These are phyloP conservation scores for Serilophus lunatus DNA, from an alignment of 2,113 vertebrate genomes.

Conservation along the genomic window DNA sequence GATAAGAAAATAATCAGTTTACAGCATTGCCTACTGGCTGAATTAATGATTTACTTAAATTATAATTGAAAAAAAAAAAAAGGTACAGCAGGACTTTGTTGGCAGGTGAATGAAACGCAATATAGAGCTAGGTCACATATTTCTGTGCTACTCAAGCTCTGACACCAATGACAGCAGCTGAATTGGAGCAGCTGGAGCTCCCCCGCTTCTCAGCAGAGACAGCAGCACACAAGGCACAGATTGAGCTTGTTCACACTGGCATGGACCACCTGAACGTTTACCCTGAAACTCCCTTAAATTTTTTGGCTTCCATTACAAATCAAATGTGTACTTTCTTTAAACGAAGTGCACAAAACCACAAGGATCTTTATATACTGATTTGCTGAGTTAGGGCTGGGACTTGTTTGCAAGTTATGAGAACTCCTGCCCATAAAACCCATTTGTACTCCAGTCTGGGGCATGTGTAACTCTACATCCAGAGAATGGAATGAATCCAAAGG, in stretches of 20 bases:
- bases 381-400: fast-evolving
- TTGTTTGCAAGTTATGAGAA: not conserved
- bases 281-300: not conserved
- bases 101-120: not conserved
- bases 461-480: not conserved
- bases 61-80: not conserved
- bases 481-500: not conserved
- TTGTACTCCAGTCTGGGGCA: not conserved
- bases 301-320: not conserved
- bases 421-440: not conserved
- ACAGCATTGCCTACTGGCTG: not conserved
- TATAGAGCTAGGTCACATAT: not conserved
- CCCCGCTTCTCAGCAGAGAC: not conserved
- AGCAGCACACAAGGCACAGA: not conserved
- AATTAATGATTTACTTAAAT: not conserved
- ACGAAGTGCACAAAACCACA: not conserved
- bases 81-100: not conserved
- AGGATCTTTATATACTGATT: not conserved
- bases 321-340: not conserved
- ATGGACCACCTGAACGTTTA: not conserved
- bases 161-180: not conserved
- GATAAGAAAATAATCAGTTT: not conserved
- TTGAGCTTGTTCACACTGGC: not conserved
- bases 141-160: not conserved
- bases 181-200: not conserved